phyloP scores from a whole-genome alignment of 2,113 vertebrate species.

The Oncorhynchus clarkii region DNA sequence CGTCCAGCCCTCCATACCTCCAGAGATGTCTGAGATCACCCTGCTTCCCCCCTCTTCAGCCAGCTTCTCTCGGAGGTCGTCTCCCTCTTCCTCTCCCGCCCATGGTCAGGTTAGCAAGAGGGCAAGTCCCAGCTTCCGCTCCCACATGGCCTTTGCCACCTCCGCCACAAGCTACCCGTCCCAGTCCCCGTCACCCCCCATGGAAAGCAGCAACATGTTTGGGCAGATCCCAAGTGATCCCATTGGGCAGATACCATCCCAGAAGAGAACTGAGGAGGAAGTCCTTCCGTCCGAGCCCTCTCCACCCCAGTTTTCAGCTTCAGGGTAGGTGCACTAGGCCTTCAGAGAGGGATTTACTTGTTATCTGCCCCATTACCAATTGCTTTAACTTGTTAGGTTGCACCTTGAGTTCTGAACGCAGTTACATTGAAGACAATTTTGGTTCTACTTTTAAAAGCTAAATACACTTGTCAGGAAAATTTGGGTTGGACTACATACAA shows the following conservation, averaged over 20 bases:
- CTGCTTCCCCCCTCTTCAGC: conserved; percentile 90
- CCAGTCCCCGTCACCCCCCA: conserved; percentile 82
- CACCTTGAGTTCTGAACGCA: conserved; percentile 50
- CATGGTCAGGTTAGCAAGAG: conserved; percentile 87
- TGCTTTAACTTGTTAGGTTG: conserved; percentile 61
- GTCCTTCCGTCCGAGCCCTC: conserved; percentile 91
- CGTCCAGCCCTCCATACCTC: conserved; percentile 80
- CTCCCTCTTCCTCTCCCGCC: conserved; percentile 90
- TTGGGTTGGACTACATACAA: conserved; percentile 5
- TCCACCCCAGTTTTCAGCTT: conserved; percentile 88
- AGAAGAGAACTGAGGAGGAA: conserved; percentile 87
- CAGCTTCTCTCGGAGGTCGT: conserved; percentile 94
- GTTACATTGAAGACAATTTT: conserved; percentile 14
- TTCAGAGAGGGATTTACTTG: conserved; percentile 53
- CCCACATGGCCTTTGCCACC: conserved; percentile 85
- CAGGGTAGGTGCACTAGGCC: conserved; percentile 88
- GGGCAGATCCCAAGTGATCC: conserved; percentile 74
- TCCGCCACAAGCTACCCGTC: conserved; percentile 86
- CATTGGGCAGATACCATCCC: conserved; percentile 79
- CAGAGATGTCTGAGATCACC: conserved; percentile 93
- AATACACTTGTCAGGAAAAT: conserved; percentile 28
- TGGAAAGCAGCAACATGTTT: conserved; percentile 88
- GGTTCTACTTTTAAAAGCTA: conserved; percentile 25
- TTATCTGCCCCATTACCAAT: conserved; percentile 59
- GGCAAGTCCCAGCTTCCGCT: conserved; percentile 76